Conservation (phyloP, 2,113 vertebrate species). For the Spea multiplicata region DNA sequence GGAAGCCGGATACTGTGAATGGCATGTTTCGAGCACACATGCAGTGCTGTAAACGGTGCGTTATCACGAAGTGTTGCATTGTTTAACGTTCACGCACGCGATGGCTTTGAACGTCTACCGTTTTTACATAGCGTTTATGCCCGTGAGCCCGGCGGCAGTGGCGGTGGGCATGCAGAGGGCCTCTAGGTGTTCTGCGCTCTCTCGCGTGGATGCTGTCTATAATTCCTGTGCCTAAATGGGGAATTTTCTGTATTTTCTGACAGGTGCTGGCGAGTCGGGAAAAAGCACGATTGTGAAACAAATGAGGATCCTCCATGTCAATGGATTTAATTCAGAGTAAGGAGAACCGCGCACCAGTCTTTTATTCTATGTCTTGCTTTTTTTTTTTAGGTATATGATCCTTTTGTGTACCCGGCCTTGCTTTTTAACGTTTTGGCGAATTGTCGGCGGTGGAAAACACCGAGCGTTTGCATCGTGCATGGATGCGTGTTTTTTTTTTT, state of each 20-base stretch:
- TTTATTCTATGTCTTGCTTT: slow-evolving; percentile 33
- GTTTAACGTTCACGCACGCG: too few species aligned
- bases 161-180: slow-evolving; percentile 2
- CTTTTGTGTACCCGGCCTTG: background rate
- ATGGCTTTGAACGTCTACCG: too few species aligned
- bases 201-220: background rate
- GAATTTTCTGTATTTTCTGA: slow-evolving; percentile 58
- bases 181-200: background rate
- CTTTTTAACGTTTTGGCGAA: slow-evolving; percentile 4
- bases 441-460: slow-evolving; percentile 1
- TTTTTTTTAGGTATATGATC: slow-evolving; percentile 21
- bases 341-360: slow-evolving; percentile 47
- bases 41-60: too few species aligned
- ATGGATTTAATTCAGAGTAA: slow-evolving; percentile 99
- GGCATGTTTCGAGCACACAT: too few species aligned
- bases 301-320: slow-evolving; percentile 97
- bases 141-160: background rate
- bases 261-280: slow-evolving; percentile 97
- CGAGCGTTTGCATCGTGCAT: background rate
- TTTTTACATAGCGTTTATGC: too few species aligned
- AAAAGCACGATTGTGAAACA: slow-evolving; percentile 99
- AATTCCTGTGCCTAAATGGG: background rate
- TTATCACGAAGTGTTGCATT: too few species aligned
- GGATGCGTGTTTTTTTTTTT: slow-evolving; percentile 16
- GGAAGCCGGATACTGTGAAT: too few species aligned